phyloP scores from a whole-genome alignment of 2,888 invertebrate species.

The Tetanocera ferruginea region DNA sequence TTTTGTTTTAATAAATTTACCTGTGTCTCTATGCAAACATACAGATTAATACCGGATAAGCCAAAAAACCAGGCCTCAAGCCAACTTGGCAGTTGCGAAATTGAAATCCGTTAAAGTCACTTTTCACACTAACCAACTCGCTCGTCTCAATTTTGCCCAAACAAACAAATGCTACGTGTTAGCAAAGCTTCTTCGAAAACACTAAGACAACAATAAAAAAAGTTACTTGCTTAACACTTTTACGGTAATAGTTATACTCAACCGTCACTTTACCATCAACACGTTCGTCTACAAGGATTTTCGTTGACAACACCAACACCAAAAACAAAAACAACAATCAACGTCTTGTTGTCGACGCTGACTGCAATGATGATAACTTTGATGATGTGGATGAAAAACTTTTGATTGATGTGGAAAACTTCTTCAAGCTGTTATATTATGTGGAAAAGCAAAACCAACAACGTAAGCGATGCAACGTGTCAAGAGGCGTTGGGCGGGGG shows the following conservation, averaged over 20 bases:
- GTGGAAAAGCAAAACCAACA: conserved; percentile 17
- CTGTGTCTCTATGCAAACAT: no score
- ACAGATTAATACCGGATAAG: no score
- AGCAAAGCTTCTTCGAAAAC: neutral
- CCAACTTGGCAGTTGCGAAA: no score
- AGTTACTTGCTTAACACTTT: neutral
- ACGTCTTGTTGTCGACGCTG: neutral
- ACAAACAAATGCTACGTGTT: conserved; percentile 18
- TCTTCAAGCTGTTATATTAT: conserved; percentile 26
- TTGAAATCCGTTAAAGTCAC: no score
- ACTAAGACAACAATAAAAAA: neutral
- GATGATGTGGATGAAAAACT: conserved; percentile 23
- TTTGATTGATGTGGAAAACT: conserved; percentile 28
- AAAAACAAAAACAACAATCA: no score
- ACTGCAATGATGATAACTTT: conserved; percentile 23
- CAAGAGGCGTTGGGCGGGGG: neutral
- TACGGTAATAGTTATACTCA: neutral
- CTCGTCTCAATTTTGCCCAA: neutral
- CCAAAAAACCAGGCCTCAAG: no score
- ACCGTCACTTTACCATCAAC: neutral
- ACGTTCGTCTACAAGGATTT: neutral
- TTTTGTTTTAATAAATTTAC: no score
- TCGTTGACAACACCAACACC: neutral
- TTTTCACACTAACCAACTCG: neutral
- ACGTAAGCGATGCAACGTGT: neutral